A percentile compares a stretch with the other conserved stretches of the same genome.
Evolutionary conservation across 2,113 vertebrate genomes (phyloP).

Genomic region (Callaeas wilsoni): DNA sequence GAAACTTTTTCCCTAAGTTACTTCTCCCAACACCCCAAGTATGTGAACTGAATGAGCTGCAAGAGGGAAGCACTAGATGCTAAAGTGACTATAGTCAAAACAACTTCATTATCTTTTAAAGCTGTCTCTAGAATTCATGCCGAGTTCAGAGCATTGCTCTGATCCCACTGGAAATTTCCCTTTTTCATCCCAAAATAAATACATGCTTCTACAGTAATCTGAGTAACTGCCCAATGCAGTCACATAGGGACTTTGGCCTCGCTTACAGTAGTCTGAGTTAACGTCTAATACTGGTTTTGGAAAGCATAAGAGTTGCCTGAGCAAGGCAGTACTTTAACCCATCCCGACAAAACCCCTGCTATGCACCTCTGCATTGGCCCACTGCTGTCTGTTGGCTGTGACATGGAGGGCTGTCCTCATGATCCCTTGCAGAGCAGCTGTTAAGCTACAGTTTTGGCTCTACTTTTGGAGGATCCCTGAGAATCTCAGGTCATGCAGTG

Average conservation of each 20-base stretch:
- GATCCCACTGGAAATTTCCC: background rate
- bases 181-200: slow-evolving; percentile 38
- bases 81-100: background rate
- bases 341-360: background rate
- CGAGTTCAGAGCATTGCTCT: background rate
- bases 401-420: background rate
- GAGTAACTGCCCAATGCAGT: background rate
- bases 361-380: background rate
- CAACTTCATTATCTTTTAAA: background rate
- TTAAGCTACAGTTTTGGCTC: background rate
- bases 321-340: background rate
- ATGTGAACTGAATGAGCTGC: background rate
- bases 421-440: slow-evolving; percentile 11
- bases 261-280: background rate
- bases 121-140: background rate
- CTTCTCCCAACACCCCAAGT: background rate
- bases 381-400: background rate
- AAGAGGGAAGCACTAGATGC: background rate
- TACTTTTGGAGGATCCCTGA: slow-evolving; percentile 23
- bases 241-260: background rate
- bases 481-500: slow-evolving; percentile 12
- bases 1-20: background rate
- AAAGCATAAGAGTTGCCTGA: background rate
- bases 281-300: background rate
- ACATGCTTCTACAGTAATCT: background rate